These are phyloP conservation scores for Proctacanthus coquilletti DNA, from an alignment of 1,140 invertebrate genomes.

Conservation along the genomic window DNA sequence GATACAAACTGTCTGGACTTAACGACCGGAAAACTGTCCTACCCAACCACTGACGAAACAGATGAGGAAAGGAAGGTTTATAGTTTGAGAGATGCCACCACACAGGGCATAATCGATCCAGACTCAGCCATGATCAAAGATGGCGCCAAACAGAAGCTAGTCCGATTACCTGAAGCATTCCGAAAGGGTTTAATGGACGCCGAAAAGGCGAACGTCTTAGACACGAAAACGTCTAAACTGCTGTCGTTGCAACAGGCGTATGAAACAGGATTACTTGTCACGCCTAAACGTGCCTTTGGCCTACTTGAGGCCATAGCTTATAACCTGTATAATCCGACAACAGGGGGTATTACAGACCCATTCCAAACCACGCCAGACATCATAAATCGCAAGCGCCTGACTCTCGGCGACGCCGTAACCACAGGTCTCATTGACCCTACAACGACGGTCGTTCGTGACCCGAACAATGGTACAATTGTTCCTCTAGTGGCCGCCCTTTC, in stretches of 20 bases:
- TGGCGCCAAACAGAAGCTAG: conserved; percentile 58
- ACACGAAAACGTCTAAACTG: conserved; percentile 66
- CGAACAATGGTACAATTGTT: conserved; percentile 53
- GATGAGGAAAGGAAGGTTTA: conserved; percentile 36
- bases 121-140: conserved; percentile 80
- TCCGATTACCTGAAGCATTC: conserved; percentile 74
- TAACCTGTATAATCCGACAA: conserved; percentile 64
- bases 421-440: conserved; percentile 70
- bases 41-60: conserved; percentile 23
- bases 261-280: conserved; percentile 58
- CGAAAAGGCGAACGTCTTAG: conserved; percentile 68
- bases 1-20: conserved; percentile 55
- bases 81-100: conserved; percentile 71
- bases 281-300: conserved; percentile 56
- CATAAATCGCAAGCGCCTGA: conserved; percentile 47
- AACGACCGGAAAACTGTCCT: conserved; percentile 54
- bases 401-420: conserved; percentile 58
- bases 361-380: conserved; percentile 51
- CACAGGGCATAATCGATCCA: conserved; percentile 68
- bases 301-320: conserved; percentile 70
- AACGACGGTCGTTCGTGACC: conserved; percentile 67
- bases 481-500: conserved; percentile 64
- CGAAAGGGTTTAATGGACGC: conserved; percentile 73
- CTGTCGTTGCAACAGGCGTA: conserved; percentile 55
- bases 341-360: conserved; percentile 64